A percentile compares a stretch with the other conserved stretches of the same genome.
Evolutionary conservation across 2,888 invertebrate genomes (phyloP).

Genomic region (Plutella xylostella): DNA sequence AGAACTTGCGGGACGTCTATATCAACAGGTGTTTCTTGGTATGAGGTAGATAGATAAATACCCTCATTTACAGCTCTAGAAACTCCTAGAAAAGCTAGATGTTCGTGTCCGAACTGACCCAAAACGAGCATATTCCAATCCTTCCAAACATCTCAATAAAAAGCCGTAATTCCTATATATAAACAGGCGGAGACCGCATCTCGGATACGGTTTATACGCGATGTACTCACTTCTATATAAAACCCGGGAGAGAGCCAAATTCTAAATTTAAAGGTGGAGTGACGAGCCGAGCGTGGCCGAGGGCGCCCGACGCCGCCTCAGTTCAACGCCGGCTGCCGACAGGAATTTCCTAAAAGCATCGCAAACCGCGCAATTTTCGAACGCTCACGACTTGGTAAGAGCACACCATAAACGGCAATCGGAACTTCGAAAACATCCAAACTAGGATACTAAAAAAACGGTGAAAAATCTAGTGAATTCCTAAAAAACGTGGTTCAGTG

Average conservation of each 20-base stretch:
- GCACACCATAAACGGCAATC: constrained; percentile 39
- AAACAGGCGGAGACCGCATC: constrained; percentile 57
- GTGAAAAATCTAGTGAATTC: constrained; percentile 36
- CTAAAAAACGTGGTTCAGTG: constrained; percentile 44
- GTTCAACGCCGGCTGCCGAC: constrained; percentile 62
- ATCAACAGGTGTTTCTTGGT: too few relatives aligned
- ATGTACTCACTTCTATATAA: constrained; percentile 70
- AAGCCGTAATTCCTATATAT: constrained; percentile 67
- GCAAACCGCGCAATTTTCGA: constrained; percentile 52
- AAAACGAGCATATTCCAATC: too few relatives aligned
- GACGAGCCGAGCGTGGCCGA: constrained; percentile 50
- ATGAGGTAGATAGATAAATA: too few relatives aligned
- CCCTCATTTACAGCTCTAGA: too few relatives aligned
- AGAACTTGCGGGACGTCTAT: too few relatives aligned
- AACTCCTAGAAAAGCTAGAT: too few relatives aligned
- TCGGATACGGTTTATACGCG: constrained; percentile 65
- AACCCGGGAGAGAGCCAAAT: constrained; percentile 74
- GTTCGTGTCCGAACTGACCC: too few relatives aligned
- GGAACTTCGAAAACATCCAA: constrained; percentile 28
- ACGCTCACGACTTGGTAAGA: constrained; percentile 44
- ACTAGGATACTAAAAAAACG: constrained; percentile 16
- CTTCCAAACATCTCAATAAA: constrained; percentile 60
- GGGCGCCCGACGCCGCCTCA: constrained; percentile 54
- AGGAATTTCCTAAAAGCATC: constrained; percentile 51
- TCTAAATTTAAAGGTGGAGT: constrained; percentile 69